A percentile compares a stretch with the other conserved stretches of the same genome.
Evolutionary conservation across 2,888 invertebrate genomes (phyloP).

Genomic region (Auanema sp.): DNA sequence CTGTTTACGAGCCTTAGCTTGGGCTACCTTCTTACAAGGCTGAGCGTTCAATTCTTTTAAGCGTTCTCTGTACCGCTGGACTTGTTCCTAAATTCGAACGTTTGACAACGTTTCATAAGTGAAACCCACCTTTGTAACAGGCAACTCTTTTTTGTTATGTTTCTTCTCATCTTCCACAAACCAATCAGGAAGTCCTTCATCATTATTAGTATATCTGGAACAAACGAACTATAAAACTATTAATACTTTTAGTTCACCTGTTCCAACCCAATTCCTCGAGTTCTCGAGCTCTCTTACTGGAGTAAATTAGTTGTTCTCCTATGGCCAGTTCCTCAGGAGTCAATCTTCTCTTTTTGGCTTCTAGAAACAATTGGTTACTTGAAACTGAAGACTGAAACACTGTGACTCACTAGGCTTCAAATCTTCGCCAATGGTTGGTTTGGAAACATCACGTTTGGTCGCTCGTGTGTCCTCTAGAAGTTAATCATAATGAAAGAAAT

Average conservation of each 20-base stretch:
- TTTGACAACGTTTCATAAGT: not conserved
- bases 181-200: constrained; percentile 90
- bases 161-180: constrained; percentile 89
- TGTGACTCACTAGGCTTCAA: constrained; percentile 23
- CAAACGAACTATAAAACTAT: not conserved
- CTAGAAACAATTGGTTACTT: constrained; percentile 17
- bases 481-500: constrained; percentile 14
- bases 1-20: constrained; percentile 97
- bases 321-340: constrained; percentile 86
- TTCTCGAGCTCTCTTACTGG: constrained; percentile 86
- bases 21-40: constrained; percentile 94
- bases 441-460: constrained; percentile 34
- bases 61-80: constrained; percentile 80
- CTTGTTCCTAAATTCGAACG: constrained; percentile 64
- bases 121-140: constrained; percentile 71
- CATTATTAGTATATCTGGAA: constrained; percentile 80
- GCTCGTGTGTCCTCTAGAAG: constrained; percentile 30
- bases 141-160: constrained; percentile 81
- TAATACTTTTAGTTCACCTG: constrained; percentile 26
- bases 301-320: constrained; percentile 85
- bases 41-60: constrained; percentile 82
- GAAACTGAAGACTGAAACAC: not conserved
- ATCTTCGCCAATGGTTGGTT: constrained; percentile 39
- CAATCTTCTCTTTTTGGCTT: constrained; percentile 70
- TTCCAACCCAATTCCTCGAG: constrained; percentile 64